Percentiles rank a stretch among this genome's conserved stretches.
Conservation (phyloP, 1,140 invertebrate genomes). For the Panagrolaimus sp. region DNA sequence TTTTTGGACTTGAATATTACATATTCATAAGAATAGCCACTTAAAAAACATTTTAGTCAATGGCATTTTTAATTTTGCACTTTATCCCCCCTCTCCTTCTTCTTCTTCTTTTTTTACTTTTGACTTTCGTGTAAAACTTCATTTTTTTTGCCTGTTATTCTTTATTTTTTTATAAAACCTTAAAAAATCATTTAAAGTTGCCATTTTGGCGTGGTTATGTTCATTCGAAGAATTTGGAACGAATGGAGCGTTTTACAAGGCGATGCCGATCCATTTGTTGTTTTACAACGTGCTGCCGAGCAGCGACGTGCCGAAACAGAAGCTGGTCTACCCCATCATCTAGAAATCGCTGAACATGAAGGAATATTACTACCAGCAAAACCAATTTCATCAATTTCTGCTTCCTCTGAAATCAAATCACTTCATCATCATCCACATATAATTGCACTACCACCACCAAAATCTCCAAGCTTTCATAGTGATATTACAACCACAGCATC, state of each 20-base stretch:
- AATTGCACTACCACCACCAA: neutral
- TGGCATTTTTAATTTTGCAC: no score
- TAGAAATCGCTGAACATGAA: slow-evolving; percentile 3
- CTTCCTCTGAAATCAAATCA: neutral
- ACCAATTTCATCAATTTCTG: slow-evolving; percentile 9
- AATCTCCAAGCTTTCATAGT: no score
- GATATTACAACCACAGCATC: no score
- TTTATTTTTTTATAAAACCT: neutral
- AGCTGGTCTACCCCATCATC: slow-evolving; percentile 13
- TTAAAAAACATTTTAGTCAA: no score
- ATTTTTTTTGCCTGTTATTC: neutral
- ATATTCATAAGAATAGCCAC: no score
- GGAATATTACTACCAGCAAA: neutral
- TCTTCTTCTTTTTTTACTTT: neutral
- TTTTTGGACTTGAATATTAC: no score
- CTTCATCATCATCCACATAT: neutral
- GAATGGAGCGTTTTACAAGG: slow-evolving; percentile 42
- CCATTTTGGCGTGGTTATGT: slow-evolving; percentile 29
- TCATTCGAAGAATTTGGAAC: slow-evolving; percentile 46
- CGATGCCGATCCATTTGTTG: slow-evolving; percentile 32
- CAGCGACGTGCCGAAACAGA: slow-evolving; percentile 31
- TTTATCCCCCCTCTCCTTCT: no score
- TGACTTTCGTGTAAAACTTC: slow-evolving; percentile 1
- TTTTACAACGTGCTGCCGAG: slow-evolving; percentile 29
- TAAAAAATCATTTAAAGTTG: neutral